These are phyloP conservation scores for Aurelia sp. DNA, from an alignment of 30 jellyfish, hydroid and myxozoan genomes.

Conservation along the genomic window DNA sequence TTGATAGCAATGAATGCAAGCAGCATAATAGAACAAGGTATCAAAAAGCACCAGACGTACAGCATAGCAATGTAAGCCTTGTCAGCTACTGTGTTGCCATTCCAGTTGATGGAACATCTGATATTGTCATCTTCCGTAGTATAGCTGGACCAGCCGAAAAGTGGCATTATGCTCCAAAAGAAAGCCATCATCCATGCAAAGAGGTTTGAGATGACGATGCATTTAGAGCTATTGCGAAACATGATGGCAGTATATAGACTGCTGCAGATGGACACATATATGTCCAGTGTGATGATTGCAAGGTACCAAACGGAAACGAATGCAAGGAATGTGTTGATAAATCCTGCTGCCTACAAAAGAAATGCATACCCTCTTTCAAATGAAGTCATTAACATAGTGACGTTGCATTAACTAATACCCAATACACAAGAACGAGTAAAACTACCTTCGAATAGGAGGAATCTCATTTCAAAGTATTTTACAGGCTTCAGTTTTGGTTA, in stretches of 20 bases:
- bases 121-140: conserved; percentile 42
- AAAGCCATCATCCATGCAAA: conserved; percentile 57
- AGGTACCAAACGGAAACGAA: conserved; percentile 61
- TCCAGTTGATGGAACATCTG: conserved; percentile 80
- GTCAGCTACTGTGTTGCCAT: conserved; percentile 27
- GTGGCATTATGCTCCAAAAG: conserved; percentile 69
- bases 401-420: too few species aligned
- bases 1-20: conserved; percentile 26
- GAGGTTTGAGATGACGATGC: conserved; percentile 8
- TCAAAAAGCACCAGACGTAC: conserved; percentile 43
- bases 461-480: too few species aligned
- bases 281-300: conserved; percentile 48
- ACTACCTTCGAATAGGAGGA: too few species aligned
- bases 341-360: conserved; percentile 56
- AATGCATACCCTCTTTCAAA: too few species aligned
- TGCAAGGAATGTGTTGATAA: conserved; percentile 65
- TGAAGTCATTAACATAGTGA: neutral
- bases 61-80: conserved; percentile 42
- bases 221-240: conserved; percentile 9
- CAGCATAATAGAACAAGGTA: conserved; percentile 70
- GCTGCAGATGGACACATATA: conserved; percentile 49
- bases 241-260: conserved; percentile 34
- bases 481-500: too few species aligned
- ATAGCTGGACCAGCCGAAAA: conserved; percentile 80
- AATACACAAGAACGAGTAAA: too few species aligned